Base-by-base conservation (phyloP, 2,888 invertebrate species). In the Macrophya alboannulata region DNA sequence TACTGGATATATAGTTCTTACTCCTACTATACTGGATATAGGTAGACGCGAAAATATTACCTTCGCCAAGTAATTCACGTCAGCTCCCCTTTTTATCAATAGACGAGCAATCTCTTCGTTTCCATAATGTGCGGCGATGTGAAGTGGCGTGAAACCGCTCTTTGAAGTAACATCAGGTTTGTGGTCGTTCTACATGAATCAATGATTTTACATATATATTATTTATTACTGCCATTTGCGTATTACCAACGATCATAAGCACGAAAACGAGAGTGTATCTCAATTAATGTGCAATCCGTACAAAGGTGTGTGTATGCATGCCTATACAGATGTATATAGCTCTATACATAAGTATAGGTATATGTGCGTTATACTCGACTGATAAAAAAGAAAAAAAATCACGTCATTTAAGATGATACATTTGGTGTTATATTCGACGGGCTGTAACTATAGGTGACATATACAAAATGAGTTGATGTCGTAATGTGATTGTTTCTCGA, bases 51-150 rank as follows among this genome's bases (percentile, higher is more conserved):
- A 17, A 51, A 12, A 48, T n/a, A n/a, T 17, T 84, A 96, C 96
- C 95, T 99, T 99, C 45, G 99, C 99, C 85, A 98, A 97, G 91
- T 97, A 98, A 93, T 99, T 99, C 21, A 99, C 97, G 94, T 99
- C 98, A 0, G 99, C 99, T 48, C 98, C 98, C 90, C 97, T 97
- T 86, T 98, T 96, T 83, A 99, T 96, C 77, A 99, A 95, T 84
- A 99, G 95, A 87, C 96, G 96, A 4, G 98, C 99, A 87, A 99
- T 98, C 90, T 98, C 98, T 88, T 98, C 98, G 94, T 99, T 99
- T 84, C 99, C 99, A 94, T 99, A 99, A 95, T 99, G 99, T 5
- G 99, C 97, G 31, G 99, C 98, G 90, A 99, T 99, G 94, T 99
- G 99, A 48, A 99, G 95, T 0, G 99, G 99, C 0, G 99, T 99